Percentiles rank a stretch among this genome's conserved stretches.
Evolutionary conservation across 2,797 vertebrate species (phyloP).

Genomic region (Pachyuromys duprasi): DNA sequence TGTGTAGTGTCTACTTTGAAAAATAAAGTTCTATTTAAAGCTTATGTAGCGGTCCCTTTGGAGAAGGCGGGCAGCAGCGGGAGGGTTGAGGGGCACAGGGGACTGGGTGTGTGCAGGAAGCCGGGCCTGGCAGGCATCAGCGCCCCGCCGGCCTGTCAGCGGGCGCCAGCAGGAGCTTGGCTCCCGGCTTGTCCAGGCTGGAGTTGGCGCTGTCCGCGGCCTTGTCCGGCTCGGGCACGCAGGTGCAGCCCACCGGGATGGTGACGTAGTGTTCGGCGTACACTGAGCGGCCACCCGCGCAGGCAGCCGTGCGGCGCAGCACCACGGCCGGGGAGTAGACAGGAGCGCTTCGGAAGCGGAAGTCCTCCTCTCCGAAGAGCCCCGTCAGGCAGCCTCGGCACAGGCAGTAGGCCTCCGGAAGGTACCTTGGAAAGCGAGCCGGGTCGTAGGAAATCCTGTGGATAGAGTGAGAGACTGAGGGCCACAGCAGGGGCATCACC

Average conservation of each 20-base stretch:
- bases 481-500: neutral
- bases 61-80: no score
- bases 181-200: constrained; percentile 85
- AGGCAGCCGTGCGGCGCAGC: constrained; percentile 91
- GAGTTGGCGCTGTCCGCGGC: constrained; percentile 83
- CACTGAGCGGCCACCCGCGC: constrained; percentile 91
- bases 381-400: constrained; percentile 94
- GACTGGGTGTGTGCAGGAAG: neutral
- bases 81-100: neutral
- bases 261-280: constrained; percentile 94
- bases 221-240: constrained; percentile 89
- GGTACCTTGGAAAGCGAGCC: constrained; percentile 92
- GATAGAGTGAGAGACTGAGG: constrained; percentile 34
- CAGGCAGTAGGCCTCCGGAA: constrained; percentile 96
- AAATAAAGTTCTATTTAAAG: neutral
- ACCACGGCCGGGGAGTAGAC: constrained; percentile 94
- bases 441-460: constrained; percentile 93
- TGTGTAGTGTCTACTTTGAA: neutral
- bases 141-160: constrained; percentile 79
- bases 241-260: constrained; percentile 95
- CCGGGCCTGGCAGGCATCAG: neutral
- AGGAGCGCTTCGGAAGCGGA: constrained; percentile 91
- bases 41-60: neutral
- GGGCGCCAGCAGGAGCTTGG: constrained; percentile 84
- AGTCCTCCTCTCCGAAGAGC: constrained; percentile 89